Evolutionary conservation across 2,797 vertebrate genomes (phyloP).

Genomic region (Leucoraja ocellata): DNA sequence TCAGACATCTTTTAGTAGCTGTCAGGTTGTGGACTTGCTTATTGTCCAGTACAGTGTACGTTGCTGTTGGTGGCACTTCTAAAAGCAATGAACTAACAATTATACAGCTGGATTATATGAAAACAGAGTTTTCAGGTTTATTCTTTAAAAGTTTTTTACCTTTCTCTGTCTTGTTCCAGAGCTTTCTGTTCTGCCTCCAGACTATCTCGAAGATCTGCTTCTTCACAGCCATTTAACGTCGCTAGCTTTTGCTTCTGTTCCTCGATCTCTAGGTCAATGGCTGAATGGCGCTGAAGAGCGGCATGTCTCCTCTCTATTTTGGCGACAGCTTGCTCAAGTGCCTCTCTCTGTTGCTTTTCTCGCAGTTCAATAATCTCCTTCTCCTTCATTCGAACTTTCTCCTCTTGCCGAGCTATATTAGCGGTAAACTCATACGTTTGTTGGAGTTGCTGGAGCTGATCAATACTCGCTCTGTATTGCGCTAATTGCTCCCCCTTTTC

Average conservation of each 20-base stretch:
- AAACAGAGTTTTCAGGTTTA: not conserved
- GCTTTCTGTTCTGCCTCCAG: slow-evolving; percentile 59
- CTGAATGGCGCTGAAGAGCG: slow-evolving; percentile 61
- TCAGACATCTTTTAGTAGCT: no score
- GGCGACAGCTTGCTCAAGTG: slow-evolving; percentile 72
- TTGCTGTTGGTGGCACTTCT: no score
- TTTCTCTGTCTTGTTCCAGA: slow-evolving; percentile 66
- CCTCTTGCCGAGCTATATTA: slow-evolving; percentile 82
- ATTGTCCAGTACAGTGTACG: no score
- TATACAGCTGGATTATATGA: not conserved
- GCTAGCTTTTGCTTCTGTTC: slow-evolving; percentile 62
- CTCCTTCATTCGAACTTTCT: slow-evolving; percentile 82
- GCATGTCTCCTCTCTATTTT: slow-evolving; percentile 73
- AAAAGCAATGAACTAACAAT: no score
- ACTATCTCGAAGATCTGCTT: slow-evolving; percentile 53
- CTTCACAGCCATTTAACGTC: slow-evolving; percentile 44
- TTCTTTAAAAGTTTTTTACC: slow-evolving; percentile 55
- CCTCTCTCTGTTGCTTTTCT: slow-evolving; percentile 82
- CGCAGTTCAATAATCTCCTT: slow-evolving; percentile 83
- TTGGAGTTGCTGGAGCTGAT: slow-evolving; percentile 83
- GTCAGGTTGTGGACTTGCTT: no score
- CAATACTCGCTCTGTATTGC: slow-evolving; percentile 60
- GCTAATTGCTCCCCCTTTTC: slow-evolving; percentile 79
- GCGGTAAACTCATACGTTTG: slow-evolving; percentile 86
- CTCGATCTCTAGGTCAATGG: slow-evolving; percentile 61